Evolutionary conservation across 2,797 vertebrate species (phyloP), one percentile per base, ranked within the genome.

Genomic region (Enteromius anoplus): DNA sequence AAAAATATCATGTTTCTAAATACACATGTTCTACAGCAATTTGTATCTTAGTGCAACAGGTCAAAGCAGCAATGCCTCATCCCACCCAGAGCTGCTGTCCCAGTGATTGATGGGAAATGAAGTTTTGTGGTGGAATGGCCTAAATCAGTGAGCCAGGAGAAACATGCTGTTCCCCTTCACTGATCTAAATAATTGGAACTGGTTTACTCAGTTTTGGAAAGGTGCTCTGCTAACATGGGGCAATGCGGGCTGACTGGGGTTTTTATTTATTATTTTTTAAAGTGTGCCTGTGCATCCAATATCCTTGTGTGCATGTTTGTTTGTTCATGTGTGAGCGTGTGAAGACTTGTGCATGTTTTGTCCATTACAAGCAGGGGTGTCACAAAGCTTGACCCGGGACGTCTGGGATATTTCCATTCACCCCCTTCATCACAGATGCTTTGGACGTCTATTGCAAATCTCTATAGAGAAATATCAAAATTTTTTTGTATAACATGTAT

Each of bases 261-360:
- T 49, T 29, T 21, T 78, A 32, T 78, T 69, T 69, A 1, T 23
- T 58, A 21, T 58, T 58, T 42, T 26, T 53, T 7, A 88, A 85
- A 72, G 82, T 72, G 82, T 81, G 78, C 32, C 86, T 92, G 90
- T 91, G 42, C 40, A 34, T 68, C 34, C 81, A 81, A 77, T 75
- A 70, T 76, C 19, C 8, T 34, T 65, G 32, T 71, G 49, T 78
- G 66, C 10, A 15, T 53, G 26, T 78, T 69, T 82, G 85, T 62
- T 45, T 80, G 85, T 70, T 58, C 47, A n/a, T 75, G 69, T 62
- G 23, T 75, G 70, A 29, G 60, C 34, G 19, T 49, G 51, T 29
- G 19, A 60, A 76, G 53, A 21, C 62, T 26, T 70, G 23, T 60
- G 62, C 64, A 34, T 78, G 55, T 62, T 71, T 51, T 78, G 23